Conservation (phyloP, 35 echinoderm and acorn worm genomes). For the Ophioderma brevispina region DNA sequence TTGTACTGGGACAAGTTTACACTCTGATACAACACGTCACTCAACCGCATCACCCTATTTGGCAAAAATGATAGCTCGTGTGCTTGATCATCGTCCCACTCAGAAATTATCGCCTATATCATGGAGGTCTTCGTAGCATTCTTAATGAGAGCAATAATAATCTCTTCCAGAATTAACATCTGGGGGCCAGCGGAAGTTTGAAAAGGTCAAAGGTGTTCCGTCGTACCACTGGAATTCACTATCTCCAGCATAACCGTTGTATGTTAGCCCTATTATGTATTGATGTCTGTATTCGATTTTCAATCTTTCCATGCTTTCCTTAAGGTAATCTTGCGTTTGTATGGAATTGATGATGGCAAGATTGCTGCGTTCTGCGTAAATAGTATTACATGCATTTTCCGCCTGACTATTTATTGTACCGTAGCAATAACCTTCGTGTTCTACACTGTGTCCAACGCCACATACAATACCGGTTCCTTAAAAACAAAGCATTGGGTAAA, state of each 20-base stretch:
- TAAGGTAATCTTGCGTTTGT: constrained; percentile 5
- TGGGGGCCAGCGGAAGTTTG: constrained; percentile 11
- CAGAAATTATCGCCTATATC: no score
- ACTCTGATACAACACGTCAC: no score
- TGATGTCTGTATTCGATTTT: constrained; percentile 39
- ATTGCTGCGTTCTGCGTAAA: constrained; percentile 52
- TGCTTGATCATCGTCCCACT: no score
- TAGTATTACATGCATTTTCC: constrained; percentile 36
- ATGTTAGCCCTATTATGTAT: constrained; percentile 33
- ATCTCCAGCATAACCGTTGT: background rate
- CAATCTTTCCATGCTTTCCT: background rate
- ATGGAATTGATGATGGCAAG: constrained; percentile 38
- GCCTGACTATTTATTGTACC: constrained; percentile 55
- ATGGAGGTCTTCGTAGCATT: no score
- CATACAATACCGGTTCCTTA: constrained; percentile 50
- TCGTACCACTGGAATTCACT: constrained; percentile 31
- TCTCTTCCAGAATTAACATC: no score
- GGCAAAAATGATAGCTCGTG: no score
- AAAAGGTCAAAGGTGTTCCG: constrained; percentile 28
- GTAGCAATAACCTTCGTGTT: constrained; percentile 40
- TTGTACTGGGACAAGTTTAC: no score
- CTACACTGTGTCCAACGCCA: background rate
- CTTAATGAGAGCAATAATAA: no score
- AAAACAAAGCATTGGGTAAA: no score
- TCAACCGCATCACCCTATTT: no score